Percentiles rank a stretch among this genome's conserved stretches.
These are phyloP conservation scores for Acropternis orthonyx DNA, from an alignment of 2,797 vertebrate species.

Conservation along the genomic window DNA sequence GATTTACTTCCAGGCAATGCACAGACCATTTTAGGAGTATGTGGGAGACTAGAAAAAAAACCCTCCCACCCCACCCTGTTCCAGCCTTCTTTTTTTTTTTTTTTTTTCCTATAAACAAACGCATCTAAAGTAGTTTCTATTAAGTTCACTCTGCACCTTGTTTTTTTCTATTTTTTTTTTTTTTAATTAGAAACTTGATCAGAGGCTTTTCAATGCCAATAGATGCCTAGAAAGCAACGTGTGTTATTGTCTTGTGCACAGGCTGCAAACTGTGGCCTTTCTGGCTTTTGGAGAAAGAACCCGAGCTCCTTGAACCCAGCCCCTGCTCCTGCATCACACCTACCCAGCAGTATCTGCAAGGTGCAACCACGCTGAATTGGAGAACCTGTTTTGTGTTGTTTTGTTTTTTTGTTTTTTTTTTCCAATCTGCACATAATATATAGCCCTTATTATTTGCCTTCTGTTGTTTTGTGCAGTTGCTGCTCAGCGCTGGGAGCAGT, in stretches of 20 bases:
- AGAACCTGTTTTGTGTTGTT: neutral
- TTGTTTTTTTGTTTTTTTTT: neutral
- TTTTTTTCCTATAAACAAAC: slow-evolving; percentile 2
- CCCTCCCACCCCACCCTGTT: neutral
- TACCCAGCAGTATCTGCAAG: neutral
- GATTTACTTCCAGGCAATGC: slow-evolving; percentile 77
- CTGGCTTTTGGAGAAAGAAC: neutral
- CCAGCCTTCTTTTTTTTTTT: neutral
- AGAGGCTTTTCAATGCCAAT: neutral
- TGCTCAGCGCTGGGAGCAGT: neutral
- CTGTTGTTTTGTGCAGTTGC: slow-evolving; percentile 61
- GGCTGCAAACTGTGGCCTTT: neutral
- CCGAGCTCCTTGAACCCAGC: neutral
- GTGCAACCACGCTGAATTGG: neutral
- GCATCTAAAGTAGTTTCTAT: neutral
- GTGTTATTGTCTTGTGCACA: neutral
- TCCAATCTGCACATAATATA: neutral
- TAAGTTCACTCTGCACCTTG: neutral
- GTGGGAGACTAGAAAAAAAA: slow-evolving; percentile 25
- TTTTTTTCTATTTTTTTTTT: neutral
- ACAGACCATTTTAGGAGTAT: slow-evolving; percentile 66
- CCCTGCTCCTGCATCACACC: neutral
- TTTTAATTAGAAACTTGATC: neutral
- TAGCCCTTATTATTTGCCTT: slow-evolving; percentile 22
- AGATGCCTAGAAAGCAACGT: neutral